phyloP scores from a whole-genome alignment of 2,888 invertebrate genomes.

The Plagiodera versicolora region DNA sequence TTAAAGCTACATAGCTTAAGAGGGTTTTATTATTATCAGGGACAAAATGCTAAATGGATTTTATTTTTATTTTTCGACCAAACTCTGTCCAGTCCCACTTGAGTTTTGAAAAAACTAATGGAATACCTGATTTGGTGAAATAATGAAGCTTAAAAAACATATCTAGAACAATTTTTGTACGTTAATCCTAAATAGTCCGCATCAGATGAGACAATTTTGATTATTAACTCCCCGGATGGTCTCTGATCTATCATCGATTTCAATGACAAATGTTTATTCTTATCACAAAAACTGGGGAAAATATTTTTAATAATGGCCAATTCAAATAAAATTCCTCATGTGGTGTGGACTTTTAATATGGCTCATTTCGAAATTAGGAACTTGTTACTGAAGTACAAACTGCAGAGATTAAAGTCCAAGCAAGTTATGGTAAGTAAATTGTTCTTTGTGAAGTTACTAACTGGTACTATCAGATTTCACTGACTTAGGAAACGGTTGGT shows the following conservation, averaged over 20 bases:
- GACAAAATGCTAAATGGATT: too few relatives aligned
- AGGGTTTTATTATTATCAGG: too few relatives aligned
- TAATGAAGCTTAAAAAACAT: too few relatives aligned
- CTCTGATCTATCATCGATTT: too few relatives aligned
- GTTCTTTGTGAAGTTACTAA: neutral
- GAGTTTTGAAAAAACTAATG: neutral
- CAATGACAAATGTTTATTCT: too few relatives aligned
- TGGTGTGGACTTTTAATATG: neutral
- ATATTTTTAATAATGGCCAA: too few relatives aligned
- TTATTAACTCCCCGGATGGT: too few relatives aligned
- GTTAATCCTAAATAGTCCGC: neutral
- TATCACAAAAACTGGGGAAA: too few relatives aligned
- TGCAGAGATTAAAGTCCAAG: neutral
- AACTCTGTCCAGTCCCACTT: neutral
- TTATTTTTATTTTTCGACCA: too few relatives aligned
- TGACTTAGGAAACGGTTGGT: too few relatives aligned
- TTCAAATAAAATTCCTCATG: neutral
- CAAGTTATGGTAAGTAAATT: neutral
- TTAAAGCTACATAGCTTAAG: neutral
- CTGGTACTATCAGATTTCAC: neutral
- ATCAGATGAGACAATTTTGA: neutral
- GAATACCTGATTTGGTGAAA: too few relatives aligned
- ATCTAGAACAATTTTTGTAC: neutral
- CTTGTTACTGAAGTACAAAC: neutral
- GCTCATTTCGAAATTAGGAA: too few relatives aligned